Evolutionary conservation across 1,140 invertebrate species (phyloP), one percentile per base, ranked within the genome.

Genomic region (Andricus grossulariae): DNA sequence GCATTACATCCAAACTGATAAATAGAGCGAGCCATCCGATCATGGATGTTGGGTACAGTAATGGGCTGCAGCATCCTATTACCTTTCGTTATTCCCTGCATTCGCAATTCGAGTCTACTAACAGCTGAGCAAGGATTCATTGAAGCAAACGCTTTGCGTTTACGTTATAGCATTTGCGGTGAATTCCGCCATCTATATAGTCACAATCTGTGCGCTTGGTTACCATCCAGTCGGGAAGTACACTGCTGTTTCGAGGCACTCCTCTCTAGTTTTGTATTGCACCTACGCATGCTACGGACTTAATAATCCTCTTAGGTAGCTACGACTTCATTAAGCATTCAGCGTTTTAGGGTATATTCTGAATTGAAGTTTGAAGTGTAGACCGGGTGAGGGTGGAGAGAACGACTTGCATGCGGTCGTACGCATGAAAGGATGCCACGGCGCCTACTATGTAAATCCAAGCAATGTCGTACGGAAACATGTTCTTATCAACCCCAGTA

Each of bases 271-370:
- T 54, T 18, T 54, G 13, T 60, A 13, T 10, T 60, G 19, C 21
- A 25, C 25, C 25, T 66, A 66, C 77, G 49, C n/a, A 50, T 15
- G 77, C 81, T 82, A 82, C 66, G 74, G 77, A 81, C 78, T 82
- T 85, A 85, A 86, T 87, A 87, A 87, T 86, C 83, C 84, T 84
- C 83, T 87, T 86, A 87, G 73, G 19, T 70, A 74, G 75, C 70
- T 79, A 77, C 73, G 83, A 83, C 82, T 85, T 83, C 80, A 81
- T 85, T 86, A 86, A 81, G 78, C 80, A 86, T 84, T 86, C 81
- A 81, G 55, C 78, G 76, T 83, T 86, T 75, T 83, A 79, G 79
- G 79, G 75, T 83, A 75, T 80, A 80, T 57, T 66, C 71, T 49
- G 7, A 84, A 54, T 78, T 70, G 74, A 11, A 49, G 73, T 12